Evolutionary conservation across 92 coral and sea anemone genomes (phyloP).

Genomic region (Diadumene lineata): DNA sequence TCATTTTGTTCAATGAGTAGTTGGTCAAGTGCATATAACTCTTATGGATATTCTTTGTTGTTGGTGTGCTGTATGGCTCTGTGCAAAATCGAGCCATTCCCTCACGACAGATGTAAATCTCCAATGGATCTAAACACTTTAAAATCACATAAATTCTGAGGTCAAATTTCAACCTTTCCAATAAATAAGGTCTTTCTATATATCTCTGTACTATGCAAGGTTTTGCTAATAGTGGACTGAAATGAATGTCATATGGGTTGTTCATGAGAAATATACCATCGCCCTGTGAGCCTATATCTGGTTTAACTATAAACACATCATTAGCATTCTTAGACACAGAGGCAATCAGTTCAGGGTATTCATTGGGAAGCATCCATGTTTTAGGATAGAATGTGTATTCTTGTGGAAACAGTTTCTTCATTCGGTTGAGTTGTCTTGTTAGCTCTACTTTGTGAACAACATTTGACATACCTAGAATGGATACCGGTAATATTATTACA

Average conservation of each 20-base stretch:
- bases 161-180: constrained; percentile 83
- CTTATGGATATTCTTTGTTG: constrained; percentile 67
- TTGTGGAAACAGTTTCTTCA: constrained; percentile 73
- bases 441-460: constrained; percentile 75
- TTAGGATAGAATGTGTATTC: constrained; percentile 78
- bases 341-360: constrained; percentile 65
- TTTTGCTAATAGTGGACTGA: constrained; percentile 55
- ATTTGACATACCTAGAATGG: constrained; percentile 71
- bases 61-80: constrained; percentile 69
- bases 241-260: constrained; percentile 59
- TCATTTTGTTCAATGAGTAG: constrained; percentile 77
- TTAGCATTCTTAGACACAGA: constrained; percentile 38
- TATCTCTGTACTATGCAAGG: constrained; percentile 76
- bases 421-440: constrained; percentile 71
- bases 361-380: constrained; percentile 84
- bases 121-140: constrained; percentile 74
- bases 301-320: constrained; percentile 63
- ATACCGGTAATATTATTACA: constrained; percentile 77
- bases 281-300: constrained; percentile 87
- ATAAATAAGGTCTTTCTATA: constrained; percentile 62
- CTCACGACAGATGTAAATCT: constrained; percentile 79
- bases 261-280: constrained; percentile 78
- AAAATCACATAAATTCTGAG: constrained; percentile 77
- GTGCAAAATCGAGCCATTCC: constrained; percentile 89
- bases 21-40: constrained; percentile 84